Base-by-base conservation (phyloP, 2,888 invertebrate species). In the Mythimna loreyi region DNA sequence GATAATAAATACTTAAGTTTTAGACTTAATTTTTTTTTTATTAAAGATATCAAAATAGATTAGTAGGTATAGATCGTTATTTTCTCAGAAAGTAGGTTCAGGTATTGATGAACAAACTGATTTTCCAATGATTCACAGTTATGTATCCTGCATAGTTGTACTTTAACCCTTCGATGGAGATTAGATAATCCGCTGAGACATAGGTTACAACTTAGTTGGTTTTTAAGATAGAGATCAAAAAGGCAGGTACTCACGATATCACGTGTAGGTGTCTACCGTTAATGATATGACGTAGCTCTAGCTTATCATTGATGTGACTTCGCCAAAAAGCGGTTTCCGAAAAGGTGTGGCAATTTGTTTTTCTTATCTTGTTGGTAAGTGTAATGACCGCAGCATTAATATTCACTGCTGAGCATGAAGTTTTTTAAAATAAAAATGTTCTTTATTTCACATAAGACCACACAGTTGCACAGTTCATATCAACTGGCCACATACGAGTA, bases 191-290 rank as follows among this genome's bases (percentile, higher is more conserved):
- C 28, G 25, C 28, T 58, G 8, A 53, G 23, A 36, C 21, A 36
- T 36, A 45, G n/a, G n/a, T 36, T 23, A 53, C 1, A 53, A 36
- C n/a, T 30, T 45, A 11, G 4, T 60, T 40, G 11, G 13, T 36
- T 69, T n/a, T 69, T 28, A 16, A 36, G 36, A 53, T 69, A 58
- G 7, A 4, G 33, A 68, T 43, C 43, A 33, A n/a, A 11, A 13
- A 50, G 6, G n/a, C 11, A 40, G n/a, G 16, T 28, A 11, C 23
- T 6, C 13, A 13, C 5, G 3, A 23, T n/a, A 33, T 5, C 30
- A 45, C 2, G 21, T 53, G 43, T 7, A 21, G 21, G 21, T 33
- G 21, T 25, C 4, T 16, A 28, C 13, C 28, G n/a, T 30, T 25
- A 19, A 28, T 21, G 6, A 36, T 25, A 21, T 45, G 65, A 53